Base-by-base conservation (phyloP, 2,797 vertebrate genomes). In the Synanceia verrucosa region DNA sequence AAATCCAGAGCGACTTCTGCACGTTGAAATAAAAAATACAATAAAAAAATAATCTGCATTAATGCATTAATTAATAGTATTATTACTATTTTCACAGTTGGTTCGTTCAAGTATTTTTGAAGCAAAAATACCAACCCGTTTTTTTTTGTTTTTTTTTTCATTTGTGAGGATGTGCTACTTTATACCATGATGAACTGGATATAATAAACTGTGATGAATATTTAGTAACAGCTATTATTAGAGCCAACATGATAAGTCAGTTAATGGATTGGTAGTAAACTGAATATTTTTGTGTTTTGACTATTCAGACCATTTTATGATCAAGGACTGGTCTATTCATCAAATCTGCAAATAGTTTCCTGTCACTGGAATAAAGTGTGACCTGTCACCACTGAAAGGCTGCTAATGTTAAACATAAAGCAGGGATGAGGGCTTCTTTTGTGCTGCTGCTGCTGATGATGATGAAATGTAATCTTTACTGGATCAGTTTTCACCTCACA, bases 381-480 rank as follows among this genome's bases (percentile, higher is more conserved):
- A 47, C 8, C 28, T 10, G 46, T 75, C 47, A 33, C 34, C 33
- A 7, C 5, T 53, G 19, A 31, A 63, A 71, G 5, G 2, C 37
- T n/a, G 61, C 23, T 46, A 41, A 53, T 61, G 58, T 52, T 75
- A 36, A 68, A 71, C 31, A 52, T 55, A 21, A 57, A 73, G 24
- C 41, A 55, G 34, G 37, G 69, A 62, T 55, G 63, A 60, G 28
- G 53, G 9, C 21, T 51, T 8, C 66, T 46, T 58, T 66, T 65
- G 34, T 39, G 36, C 11, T 73, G 84, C 82, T 39, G 36, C 11
- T 73, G 84, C 82, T 84, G 81, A 85, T 79, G 68, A 41, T 4
- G 19, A 24, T 47, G 64, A 81, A 82, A 87, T 26, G 43, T 65
- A 37, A 83, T 78, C 76, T 74, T 44, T 28, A 46, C 60, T 60